Percentiles rank a stretch among this genome's conserved stretches.
Conservation (phyloP, 2,888 invertebrate genomes). For the Nesidiocoris tenuis region DNA sequence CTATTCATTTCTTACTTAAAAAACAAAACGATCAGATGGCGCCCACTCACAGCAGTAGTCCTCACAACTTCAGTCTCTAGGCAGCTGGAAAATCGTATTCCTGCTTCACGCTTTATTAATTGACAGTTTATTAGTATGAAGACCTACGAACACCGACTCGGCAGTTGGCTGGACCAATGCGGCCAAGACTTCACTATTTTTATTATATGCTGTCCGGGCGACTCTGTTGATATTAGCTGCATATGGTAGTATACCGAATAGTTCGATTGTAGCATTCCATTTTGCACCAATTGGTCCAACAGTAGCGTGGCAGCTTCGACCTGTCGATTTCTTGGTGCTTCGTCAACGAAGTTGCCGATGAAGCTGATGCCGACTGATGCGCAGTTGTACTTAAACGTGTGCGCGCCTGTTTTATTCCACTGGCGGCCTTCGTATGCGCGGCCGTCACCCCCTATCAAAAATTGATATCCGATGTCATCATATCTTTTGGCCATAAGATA, state of each 20-base stretch:
- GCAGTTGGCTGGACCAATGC: conserved; percentile 38
- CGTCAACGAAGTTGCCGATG: conserved; percentile 45
- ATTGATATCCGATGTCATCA: conserved; percentile 55
- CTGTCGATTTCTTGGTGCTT: conserved; percentile 38
- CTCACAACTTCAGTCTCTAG: no score
- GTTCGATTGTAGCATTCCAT: conserved; percentile 33
- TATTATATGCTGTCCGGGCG: conserved; percentile 41
- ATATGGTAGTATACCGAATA: conserved; percentile 38
- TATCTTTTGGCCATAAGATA: conserved; percentile 31
- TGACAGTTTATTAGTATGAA: no score
- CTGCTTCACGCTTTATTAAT: no score
- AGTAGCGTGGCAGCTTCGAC: conserved; percentile 37
- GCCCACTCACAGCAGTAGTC: no score
- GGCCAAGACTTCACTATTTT: conserved; percentile 28
- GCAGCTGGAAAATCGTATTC: no score
- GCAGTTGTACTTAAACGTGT: conserved; percentile 43
- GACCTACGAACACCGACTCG: no score
- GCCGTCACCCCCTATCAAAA: conserved; percentile 59
- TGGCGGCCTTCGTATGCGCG: conserved; percentile 56
- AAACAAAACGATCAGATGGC: no score
- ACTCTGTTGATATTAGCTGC: conserved; percentile 38
- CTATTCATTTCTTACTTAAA: no score
- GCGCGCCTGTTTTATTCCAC: conserved; percentile 55
- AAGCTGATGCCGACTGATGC: conserved; percentile 43
- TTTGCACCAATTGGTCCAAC: conserved; percentile 31